A percentile compares a stretch with the other conserved stretches of the same genome.
phyloP scores from a whole-genome alignment of 1,140 invertebrate genomes.

The Lasioglossum baleicum region DNA sequence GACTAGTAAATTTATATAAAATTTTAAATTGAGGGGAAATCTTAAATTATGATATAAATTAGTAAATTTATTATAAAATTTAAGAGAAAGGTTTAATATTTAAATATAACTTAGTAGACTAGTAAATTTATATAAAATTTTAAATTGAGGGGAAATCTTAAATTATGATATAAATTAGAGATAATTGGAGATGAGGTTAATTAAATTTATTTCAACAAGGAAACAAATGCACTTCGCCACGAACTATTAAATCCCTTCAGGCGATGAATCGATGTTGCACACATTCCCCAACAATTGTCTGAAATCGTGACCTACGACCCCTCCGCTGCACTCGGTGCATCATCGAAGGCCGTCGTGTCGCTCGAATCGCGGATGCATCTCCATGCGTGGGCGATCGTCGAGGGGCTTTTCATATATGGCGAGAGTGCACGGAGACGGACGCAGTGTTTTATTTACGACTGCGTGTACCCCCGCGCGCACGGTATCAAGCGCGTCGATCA shows the following conservation, averaged over 20 bases:
- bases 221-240: no score
- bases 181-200: no score
- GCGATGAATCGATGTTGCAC: not conserved
- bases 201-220: no score
- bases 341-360: slow-evolving; percentile 52
- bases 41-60: no score
- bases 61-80: no score
- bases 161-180: no score
- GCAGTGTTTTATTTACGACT: slow-evolving; percentile 60
- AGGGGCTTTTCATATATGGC: slow-evolving; percentile 59
- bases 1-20: no score
- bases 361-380: slow-evolving; percentile 29
- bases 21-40: no score
- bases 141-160: no score
- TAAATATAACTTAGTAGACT: no score
- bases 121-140: no score
- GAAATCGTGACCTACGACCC: slow-evolving; percentile 47
- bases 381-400: slow-evolving; percentile 55
- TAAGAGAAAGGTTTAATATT: no score
- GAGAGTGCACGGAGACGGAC: slow-evolving; percentile 42
- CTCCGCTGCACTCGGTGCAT: slow-evolving; percentile 22
- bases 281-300: slow-evolving; percentile 30
- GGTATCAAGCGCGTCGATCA: slow-evolving; percentile 59
- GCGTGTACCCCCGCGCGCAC: slow-evolving; percentile 33
- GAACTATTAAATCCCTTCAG: not conserved